A percentile compares a stretch with the other conserved stretches of the same genome.
Evolutionary conservation across 2,888 invertebrate species (phyloP).

Genomic region (Plebejus argus): DNA sequence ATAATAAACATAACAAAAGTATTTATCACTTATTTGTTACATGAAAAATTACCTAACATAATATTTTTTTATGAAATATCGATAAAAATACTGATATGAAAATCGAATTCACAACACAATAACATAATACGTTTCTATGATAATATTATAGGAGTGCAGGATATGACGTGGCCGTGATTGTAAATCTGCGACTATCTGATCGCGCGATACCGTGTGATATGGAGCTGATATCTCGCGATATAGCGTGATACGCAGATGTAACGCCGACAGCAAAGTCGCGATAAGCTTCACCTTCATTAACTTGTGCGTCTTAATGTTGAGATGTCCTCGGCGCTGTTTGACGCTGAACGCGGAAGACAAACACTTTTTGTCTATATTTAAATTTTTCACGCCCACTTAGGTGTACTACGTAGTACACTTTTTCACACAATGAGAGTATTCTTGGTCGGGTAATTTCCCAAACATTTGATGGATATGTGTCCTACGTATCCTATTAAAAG

Average conservation of each 20-base stretch:
- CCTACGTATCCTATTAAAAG: too few relatives aligned
- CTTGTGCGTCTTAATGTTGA: background rate
- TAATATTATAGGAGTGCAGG: background rate
- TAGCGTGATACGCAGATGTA: background rate
- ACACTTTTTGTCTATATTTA: conserved; percentile 12
- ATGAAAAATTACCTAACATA: background rate
- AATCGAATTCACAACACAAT: background rate
- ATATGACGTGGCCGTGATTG: conserved; percentile 20
- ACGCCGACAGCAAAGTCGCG: background rate
- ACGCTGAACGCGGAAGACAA: conserved; percentile 20
- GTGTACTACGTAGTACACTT: background rate
- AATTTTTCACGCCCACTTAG: conserved; percentile 12
- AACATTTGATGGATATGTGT: too few relatives aligned
- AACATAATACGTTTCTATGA: background rate
- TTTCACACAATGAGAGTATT: too few relatives aligned
- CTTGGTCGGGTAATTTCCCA: too few relatives aligned
- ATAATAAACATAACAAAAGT: background rate
- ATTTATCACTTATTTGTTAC: background rate
- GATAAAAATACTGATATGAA: background rate
- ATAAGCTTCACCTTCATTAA: conserved; percentile 16
- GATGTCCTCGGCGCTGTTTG: conserved; percentile 16
- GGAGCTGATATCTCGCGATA: background rate
- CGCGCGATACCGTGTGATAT: background rate
- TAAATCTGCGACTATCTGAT: conserved; percentile 12
- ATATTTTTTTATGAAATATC: background rate